Conservation (phyloP, 1,140 invertebrate species). For the Eupeodes corollae region DNA sequence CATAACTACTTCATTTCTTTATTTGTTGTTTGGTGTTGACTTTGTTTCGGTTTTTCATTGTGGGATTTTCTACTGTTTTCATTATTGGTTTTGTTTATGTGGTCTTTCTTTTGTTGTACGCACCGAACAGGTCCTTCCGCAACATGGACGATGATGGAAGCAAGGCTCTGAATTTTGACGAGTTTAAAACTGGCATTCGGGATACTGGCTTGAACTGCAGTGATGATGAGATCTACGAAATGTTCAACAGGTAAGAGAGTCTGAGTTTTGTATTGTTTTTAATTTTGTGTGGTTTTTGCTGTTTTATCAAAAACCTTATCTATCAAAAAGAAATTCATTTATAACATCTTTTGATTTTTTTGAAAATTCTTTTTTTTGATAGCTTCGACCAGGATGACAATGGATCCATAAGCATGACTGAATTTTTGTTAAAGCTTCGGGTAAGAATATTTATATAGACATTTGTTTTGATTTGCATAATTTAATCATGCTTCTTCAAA, state of each 20-base stretch:
- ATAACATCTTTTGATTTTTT: no score
- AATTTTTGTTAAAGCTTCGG: conserved; percentile 73
- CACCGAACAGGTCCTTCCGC: conserved; percentile 57
- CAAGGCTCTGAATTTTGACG: conserved; percentile 63
- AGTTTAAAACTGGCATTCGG: conserved; percentile 64
- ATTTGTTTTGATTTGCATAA: not conserved
- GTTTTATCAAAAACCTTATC: no score
- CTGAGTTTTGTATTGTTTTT: no score
- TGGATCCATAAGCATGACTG: conserved; percentile 74
- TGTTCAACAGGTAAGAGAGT: no score
- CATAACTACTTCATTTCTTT: no score
- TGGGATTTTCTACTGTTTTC: not conserved
- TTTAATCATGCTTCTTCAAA: conserved; percentile 3
- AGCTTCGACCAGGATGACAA: conserved; percentile 71
- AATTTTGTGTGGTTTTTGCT: no score
- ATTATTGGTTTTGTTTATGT: conserved; percentile 5
- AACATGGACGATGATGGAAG: conserved; percentile 83
- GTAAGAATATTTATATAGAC: conserved; percentile 45
- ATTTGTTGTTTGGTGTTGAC: not conserved
- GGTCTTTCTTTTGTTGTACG: no score
- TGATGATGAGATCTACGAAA: conserved; percentile 43
- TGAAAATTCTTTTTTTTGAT: no score
- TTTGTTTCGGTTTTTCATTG: conserved; percentile 13
- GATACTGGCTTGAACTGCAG: conserved; percentile 61
- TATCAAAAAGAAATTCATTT: no score